Evolutionary conservation across 2,797 vertebrate genomes (phyloP), one percentile per base, ranked within the genome.

Genomic region (Galago senegalensis): DNA sequence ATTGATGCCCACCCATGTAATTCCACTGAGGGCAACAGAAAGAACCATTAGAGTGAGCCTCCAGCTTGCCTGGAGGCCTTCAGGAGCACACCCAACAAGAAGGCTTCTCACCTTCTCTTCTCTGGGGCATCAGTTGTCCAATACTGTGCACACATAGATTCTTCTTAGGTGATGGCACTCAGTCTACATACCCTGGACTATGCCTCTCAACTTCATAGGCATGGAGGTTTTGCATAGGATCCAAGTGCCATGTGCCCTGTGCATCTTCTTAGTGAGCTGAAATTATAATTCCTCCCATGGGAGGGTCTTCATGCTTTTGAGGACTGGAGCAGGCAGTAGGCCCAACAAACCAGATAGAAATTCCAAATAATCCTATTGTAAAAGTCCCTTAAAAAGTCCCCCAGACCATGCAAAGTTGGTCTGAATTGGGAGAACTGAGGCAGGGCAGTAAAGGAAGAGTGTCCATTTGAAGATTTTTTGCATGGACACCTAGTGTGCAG

Each of bases 121-220:
- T 29, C 37, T 21, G 0, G 0, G 16, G 43, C 88, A 6, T 10
- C 1, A 17, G 61, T 13, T 20, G 53, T 12, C 63, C 23, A 34
- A 16, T 18, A 5, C 18, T 5, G 3, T 20, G 10, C n/a, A 27
- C 56, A 29, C 4, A 5, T 27, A 37, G 23, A 60, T 5, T 27
- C 53, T 18, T 83, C n/a, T 60, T 23, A 60, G 37, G 60, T 31
- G 58, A 60, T 0, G 1, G 79, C 9, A 0, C 34, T 31, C 25
- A 61, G 58, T 61, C 58, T 58, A 29, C 0, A 8, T 34, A 58
- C n/a, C 53, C 34, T 17, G 1, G n/a, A 27, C 23, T 1, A 0
- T 27, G 56, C 56, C 18, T 34, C 49, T 56, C 1, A 0, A 2
- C 9, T 1, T 1, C 0, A 0, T 0, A 37, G 23, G 17, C 2